These are phyloP conservation scores for Drosophila athabasca DNA, from an alignment of 1,140 invertebrate genomes.

Conservation along the genomic window DNA sequence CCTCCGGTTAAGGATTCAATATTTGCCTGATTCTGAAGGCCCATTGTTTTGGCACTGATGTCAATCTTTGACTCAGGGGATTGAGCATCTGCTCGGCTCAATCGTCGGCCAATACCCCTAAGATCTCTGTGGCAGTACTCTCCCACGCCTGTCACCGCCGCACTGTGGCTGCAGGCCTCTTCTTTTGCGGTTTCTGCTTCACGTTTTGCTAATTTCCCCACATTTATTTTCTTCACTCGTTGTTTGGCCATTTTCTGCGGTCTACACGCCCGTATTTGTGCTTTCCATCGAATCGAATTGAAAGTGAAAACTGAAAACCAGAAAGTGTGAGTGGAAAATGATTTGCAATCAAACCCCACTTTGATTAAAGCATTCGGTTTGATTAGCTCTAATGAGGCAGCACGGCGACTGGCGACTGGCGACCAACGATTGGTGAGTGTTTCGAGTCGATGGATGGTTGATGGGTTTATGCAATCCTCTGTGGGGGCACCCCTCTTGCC, in stretches of 20 bases:
- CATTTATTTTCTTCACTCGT: conserved; percentile 52
- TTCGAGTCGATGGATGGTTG: conserved; percentile 10
- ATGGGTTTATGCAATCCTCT: conserved; percentile 42
- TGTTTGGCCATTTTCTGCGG: conserved; percentile 47
- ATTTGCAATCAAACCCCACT: conserved; percentile 65
- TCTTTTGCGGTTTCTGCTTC: conserved; percentile 57
- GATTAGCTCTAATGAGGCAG: conserved; percentile 68
- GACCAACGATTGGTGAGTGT: conserved; percentile 1
- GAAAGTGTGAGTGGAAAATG: conserved; percentile 76
- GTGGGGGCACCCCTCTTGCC: background rate
- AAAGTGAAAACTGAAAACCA: conserved; percentile 66
- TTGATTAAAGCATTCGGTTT: conserved; percentile 68
- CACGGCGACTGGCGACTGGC: background rate
- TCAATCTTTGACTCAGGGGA: conserved; percentile 3
- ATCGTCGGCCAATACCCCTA: conserved; percentile 8
- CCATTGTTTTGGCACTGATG: conserved; percentile 2
- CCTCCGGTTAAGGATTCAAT: too few species aligned
- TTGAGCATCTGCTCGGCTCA: conserved; percentile 15
- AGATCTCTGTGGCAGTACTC: conserved; percentile 1
- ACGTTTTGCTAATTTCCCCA: conserved; percentile 67
- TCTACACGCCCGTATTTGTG: conserved; percentile 36
- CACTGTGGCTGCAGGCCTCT: conserved; percentile 1
- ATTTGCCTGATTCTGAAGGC: background rate
- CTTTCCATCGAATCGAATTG: conserved; percentile 66
- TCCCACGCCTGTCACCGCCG: conserved; percentile 62